Percentiles rank a stretch among this genome's conserved stretches.
Conservation (phyloP, 2,797 vertebrate species). For the Acanthurus leucopareius region DNA sequence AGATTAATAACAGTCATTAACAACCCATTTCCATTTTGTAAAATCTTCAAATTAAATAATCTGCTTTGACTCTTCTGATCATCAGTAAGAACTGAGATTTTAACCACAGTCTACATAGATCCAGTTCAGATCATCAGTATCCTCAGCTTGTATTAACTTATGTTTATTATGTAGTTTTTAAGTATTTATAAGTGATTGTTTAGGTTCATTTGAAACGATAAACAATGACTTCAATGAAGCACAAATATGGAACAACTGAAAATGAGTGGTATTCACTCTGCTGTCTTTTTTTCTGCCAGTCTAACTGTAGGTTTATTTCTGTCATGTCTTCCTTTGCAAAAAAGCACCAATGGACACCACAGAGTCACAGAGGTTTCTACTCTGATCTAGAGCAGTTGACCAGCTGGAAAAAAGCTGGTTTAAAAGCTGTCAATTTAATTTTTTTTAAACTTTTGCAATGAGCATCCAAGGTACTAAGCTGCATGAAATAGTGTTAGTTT, state of each 20-base stretch:
- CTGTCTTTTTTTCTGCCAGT: background rate
- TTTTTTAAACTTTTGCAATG: no score
- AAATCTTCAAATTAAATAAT: slow-evolving; percentile 60
- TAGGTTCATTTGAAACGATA: slow-evolving; percentile 26
- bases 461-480: no score
- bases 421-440: no score
- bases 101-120: slow-evolving; percentile 1
- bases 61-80: slow-evolving; percentile 41
- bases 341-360: slow-evolving; percentile 10
- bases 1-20: slow-evolving; percentile 79
- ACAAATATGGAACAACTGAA: background rate
- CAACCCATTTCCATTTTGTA: slow-evolving; percentile 65
- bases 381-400: no score
- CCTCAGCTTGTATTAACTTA: background rate
- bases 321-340: background rate
- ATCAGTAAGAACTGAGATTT: slow-evolving; percentile 50
- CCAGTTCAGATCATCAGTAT: background rate
- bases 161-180: background rate
- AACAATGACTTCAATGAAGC: slow-evolving; percentile 39
- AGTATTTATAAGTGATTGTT: background rate
- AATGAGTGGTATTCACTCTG: background rate
- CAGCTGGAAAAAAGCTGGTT: no score
- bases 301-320: background rate
- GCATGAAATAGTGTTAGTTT: no score
- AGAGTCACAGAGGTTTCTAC: no score